These are phyloP conservation scores for Drosophila monieri DNA, from an alignment of 2,888 invertebrate species.

Conservation along the genomic window DNA sequence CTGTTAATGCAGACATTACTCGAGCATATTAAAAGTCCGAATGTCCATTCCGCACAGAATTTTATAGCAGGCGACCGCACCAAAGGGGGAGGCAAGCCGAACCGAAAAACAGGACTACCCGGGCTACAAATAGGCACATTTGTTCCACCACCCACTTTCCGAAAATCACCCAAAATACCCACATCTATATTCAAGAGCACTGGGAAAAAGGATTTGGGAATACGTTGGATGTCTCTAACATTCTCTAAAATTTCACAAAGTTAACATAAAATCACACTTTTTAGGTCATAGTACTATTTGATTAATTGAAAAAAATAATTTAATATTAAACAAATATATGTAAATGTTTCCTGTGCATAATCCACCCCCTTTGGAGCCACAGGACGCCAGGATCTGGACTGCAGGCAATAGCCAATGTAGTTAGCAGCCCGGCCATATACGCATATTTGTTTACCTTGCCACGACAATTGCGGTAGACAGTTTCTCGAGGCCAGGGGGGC, in stretches of 20 bases:
- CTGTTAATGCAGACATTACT: slow-evolving; percentile 82
- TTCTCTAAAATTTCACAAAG: background rate
- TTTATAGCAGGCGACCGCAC: slow-evolving; percentile 69
- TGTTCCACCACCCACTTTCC: slow-evolving; percentile 52
- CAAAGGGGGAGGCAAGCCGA: slow-evolving; percentile 20
- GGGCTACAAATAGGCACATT: slow-evolving; percentile 75
- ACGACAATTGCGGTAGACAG: slow-evolving; percentile 76
- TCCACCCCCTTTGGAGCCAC: slow-evolving; percentile 32
- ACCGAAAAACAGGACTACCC: slow-evolving; percentile 14
- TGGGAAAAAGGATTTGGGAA: background rate
- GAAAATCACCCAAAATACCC: slow-evolving; percentile 24
- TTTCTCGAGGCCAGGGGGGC: slow-evolving; percentile 21
- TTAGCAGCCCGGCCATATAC: slow-evolving; percentile 61
- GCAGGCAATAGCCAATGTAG: slow-evolving; percentile 69
- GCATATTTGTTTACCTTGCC: slow-evolving; percentile 79
- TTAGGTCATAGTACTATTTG: too few relatives aligned
- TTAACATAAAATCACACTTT: too few relatives aligned
- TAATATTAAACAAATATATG: too few relatives aligned
- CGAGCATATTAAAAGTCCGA: slow-evolving; percentile 81
- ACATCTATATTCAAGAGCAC: slow-evolving; percentile 6
- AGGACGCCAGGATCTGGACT: slow-evolving; percentile 44
- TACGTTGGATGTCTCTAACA: background rate
- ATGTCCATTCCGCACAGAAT: slow-evolving; percentile 77
- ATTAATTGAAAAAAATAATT: too few relatives aligned
- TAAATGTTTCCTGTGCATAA: background rate